phyloP scores from a whole-genome alignment of 2,797 vertebrate species.

The Esox lucius region DNA sequence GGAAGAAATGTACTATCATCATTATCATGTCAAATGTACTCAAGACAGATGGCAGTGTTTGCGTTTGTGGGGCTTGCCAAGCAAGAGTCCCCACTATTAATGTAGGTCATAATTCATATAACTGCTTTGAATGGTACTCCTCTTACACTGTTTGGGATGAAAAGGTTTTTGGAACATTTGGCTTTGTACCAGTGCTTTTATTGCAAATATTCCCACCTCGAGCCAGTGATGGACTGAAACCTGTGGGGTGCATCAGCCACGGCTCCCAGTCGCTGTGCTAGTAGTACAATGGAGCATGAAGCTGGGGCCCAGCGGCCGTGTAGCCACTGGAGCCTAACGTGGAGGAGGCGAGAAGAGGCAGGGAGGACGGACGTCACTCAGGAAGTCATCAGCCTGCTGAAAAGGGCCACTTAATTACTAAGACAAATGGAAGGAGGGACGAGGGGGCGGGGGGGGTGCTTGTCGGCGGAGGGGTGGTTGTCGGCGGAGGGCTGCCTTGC shows the following conservation, averaged over 20 bases:
- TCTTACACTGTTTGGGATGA: no score
- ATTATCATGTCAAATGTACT: no score
- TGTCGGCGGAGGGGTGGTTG: not conserved
- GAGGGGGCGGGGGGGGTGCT: not conserved
- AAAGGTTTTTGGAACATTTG: no score
- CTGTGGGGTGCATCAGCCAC: no score
- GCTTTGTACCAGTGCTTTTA: not conserved
- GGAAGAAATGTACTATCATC: no score
- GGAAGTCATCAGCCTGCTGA: conserved; percentile 67
- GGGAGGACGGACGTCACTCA: conserved; percentile 63
- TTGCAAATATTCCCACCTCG: not conserved
- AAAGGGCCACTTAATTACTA: conserved; percentile 67
- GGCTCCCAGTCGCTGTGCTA: no score
- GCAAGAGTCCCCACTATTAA: no score
- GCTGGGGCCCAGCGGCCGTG: not conserved
- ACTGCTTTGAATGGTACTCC: no score
- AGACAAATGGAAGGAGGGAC: conserved; percentile 30
- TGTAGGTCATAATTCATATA: no score
- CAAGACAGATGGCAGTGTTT: no score
- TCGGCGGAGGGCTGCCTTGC: not conserved
- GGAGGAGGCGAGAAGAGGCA: conserved; percentile 14
- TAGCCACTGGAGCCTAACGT: not conserved
- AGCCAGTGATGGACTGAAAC: no score
- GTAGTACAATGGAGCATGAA: not conserved
- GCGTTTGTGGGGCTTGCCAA: no score